Conservation (phyloP, 2,113 vertebrate species). For the Micronycteris hirsuta region DNA sequence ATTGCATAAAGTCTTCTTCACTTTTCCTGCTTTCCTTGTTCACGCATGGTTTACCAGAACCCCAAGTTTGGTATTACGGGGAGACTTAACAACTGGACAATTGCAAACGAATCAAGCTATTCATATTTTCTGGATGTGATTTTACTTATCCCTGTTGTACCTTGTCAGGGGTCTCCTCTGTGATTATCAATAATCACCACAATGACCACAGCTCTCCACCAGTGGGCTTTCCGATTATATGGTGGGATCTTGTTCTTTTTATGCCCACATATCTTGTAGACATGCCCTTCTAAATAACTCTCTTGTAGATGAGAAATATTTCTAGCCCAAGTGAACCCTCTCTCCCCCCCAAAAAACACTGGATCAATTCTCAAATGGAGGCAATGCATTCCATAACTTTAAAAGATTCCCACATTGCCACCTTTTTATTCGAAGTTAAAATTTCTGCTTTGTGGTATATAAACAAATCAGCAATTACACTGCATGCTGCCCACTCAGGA, state of each 20-base stretch:
- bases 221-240: not conserved
- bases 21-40: not conserved
- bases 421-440: not conserved
- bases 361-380: not conserved
- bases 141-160: not conserved
- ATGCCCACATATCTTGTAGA: not conserved
- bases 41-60: not conserved
- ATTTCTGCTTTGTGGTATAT: not conserved
- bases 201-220: not conserved
- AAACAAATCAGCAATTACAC: not conserved
- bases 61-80: not conserved
- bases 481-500: not conserved
- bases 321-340: not conserved
- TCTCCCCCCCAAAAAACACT: not conserved
- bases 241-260: not conserved
- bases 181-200: not conserved
- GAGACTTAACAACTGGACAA: not conserved
- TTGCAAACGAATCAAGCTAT: not conserved
- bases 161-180: not conserved
- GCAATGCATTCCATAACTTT: not conserved
- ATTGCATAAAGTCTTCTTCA: not conserved
- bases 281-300: not conserved
- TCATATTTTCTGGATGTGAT: not conserved
- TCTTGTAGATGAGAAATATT: not conserved
- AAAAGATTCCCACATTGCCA: not conserved